These are phyloP conservation scores for Cryptotis parvus DNA, from an alignment of 2,113 vertebrate genomes.

Conservation along the genomic window DNA sequence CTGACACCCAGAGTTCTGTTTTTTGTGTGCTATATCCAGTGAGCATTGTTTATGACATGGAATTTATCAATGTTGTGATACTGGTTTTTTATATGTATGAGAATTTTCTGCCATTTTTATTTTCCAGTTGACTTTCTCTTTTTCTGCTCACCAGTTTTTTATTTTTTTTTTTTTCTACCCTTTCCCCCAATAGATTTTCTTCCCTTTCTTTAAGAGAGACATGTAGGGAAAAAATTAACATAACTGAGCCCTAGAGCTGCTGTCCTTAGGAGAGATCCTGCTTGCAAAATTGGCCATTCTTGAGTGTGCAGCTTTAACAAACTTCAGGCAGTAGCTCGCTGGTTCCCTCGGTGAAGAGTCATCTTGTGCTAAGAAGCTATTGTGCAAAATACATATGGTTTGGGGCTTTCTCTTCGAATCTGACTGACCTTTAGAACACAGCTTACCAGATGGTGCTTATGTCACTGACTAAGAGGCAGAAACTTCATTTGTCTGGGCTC, in stretches of 20 bases:
- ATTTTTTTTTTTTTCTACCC: neutral
- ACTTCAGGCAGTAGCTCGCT: neutral
- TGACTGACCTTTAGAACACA: neutral
- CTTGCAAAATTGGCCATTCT: too few relatives aligned
- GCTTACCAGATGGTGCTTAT: neutral
- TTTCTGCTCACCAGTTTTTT: too few relatives aligned
- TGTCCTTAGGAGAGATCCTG: neutral
- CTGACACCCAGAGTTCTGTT: too few relatives aligned
- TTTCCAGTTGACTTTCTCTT: neutral
- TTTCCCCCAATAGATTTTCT: neutral
- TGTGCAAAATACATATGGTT: neutral
- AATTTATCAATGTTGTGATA: neutral
- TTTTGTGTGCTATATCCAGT: too few relatives aligned
- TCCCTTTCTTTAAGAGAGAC: too few relatives aligned
- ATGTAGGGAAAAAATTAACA: neutral
- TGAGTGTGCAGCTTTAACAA: neutral
- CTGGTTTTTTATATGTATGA: neutral
- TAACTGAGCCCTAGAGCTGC: too few relatives aligned
- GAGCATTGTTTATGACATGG: too few relatives aligned
- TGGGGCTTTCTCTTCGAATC: neutral
- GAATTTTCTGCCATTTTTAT: neutral
- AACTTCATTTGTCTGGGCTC: neutral
- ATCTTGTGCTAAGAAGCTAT: neutral
- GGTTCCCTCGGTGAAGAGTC: neutral
- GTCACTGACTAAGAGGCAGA: neutral